phyloP scores from a whole-genome alignment of 2,888 invertebrate genomes.

The Thera britannica region DNA sequence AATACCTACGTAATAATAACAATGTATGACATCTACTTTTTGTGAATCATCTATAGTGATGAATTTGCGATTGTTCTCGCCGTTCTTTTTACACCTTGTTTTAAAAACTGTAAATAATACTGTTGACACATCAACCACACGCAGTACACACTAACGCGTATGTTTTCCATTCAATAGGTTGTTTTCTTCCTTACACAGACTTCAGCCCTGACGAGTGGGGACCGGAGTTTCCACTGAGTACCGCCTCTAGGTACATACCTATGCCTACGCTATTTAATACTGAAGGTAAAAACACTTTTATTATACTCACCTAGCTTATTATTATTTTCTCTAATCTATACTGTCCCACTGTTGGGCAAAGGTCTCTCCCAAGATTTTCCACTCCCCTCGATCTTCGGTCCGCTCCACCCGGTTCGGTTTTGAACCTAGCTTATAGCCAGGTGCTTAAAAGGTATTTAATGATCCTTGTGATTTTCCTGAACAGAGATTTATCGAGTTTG shows the following conservation, averaged over 20 bases:
- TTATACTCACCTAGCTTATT: too few species aligned
- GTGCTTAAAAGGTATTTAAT: too few species aligned
- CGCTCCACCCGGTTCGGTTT: too few species aligned
- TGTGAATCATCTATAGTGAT: neutral
- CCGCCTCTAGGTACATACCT: constrained; percentile 85
- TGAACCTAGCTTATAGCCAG: too few species aligned
- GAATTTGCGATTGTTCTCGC: neutral
- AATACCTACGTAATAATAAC: too few species aligned
- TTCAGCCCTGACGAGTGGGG: constrained; percentile 87
- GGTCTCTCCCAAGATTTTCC: too few species aligned
- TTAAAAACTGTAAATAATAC: neutral
- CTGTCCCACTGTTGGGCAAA: too few species aligned
- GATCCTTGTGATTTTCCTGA: too few species aligned
- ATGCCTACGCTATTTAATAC: constrained; percentile 93
- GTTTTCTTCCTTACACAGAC: constrained; percentile 84
- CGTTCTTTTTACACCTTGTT: constrained; percentile 6
- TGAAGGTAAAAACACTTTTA: constrained; percentile 79
- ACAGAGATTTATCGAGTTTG: too few species aligned
- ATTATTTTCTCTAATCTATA: too few species aligned
- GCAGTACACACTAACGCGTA: constrained; percentile 68
- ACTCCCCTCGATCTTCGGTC: too few species aligned
- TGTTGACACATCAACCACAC: constrained; percentile 6
- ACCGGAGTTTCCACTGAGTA: constrained; percentile 85
- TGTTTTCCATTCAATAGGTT: constrained; percentile 83
- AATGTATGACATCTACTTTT: too few species aligned